These are phyloP conservation scores for Pardosa pseudoannulata DNA, from an alignment of 2,888 invertebrate genomes.

Conservation along the genomic window DNA sequence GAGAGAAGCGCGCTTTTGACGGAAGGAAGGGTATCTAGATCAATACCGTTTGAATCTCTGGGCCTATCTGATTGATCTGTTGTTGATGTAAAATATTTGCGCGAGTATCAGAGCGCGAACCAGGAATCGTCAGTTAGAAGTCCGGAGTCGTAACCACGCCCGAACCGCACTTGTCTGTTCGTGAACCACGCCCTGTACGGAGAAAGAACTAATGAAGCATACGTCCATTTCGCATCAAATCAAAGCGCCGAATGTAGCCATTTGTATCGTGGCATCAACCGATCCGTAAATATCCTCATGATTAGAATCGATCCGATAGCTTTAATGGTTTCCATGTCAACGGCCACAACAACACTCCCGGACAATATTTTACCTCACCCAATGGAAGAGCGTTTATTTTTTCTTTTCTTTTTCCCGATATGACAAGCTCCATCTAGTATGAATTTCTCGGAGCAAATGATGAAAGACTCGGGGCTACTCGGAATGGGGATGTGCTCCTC, in stretches of 20 bases:
- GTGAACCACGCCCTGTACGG: constrained; percentile 41
- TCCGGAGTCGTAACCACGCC: constrained; percentile 36
- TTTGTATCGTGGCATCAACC: constrained; percentile 38
- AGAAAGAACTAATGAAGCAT: constrained; percentile 29
- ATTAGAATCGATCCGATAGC: constrained; percentile 67
- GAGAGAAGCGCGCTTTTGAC: too few species aligned
- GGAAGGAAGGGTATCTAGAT: background rate
- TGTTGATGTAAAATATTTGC: constrained; percentile 8
- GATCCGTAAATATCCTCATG: constrained; percentile 67
- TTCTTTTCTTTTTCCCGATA: background rate
- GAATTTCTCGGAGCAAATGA: constrained; percentile 44
- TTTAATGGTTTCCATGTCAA: constrained; percentile 71
- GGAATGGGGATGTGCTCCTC: constrained; percentile 30
- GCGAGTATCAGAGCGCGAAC: constrained; percentile 12
- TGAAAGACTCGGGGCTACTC: constrained; percentile 15
- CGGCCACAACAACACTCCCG: constrained; percentile 68
- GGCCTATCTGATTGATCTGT: background rate
- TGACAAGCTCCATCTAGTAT: constrained; percentile 59
- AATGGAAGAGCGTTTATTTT: constrained; percentile 64
- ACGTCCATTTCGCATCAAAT: constrained; percentile 27
- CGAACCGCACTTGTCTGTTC: constrained; percentile 25
- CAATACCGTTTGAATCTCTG: background rate
- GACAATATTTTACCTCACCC: constrained; percentile 67
- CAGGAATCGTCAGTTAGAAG: background rate
- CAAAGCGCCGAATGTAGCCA: constrained; percentile 43